Conservation (phyloP, 2,113 vertebrate species). For the Microtus oregoni region DNA sequence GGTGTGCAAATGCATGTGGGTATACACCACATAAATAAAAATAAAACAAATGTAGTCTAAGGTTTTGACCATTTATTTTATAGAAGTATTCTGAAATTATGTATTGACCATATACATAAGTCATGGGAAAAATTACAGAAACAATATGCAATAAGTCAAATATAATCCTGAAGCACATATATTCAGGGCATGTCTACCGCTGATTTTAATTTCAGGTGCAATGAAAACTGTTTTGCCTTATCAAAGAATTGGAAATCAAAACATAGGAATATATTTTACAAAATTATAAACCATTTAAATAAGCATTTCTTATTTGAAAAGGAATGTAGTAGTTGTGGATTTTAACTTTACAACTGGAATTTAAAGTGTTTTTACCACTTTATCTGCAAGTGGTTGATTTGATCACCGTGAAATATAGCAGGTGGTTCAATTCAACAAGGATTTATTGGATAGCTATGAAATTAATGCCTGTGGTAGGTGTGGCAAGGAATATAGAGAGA, state of each 20-base stretch:
- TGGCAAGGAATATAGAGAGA: background rate
- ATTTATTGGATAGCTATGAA: slow-evolving; percentile 41
- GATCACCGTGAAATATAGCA: slow-evolving; percentile 54
- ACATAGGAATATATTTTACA: slow-evolving; percentile 7
- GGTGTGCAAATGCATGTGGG: background rate
- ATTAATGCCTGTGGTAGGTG: background rate
- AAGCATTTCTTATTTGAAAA: slow-evolving; percentile 54
- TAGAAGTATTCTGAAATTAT: slow-evolving; percentile 41
- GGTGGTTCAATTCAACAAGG: slow-evolving; percentile 41
- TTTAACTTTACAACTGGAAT: slow-evolving; percentile 62
- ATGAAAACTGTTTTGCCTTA: slow-evolving; percentile 48
- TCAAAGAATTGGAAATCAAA: slow-evolving; percentile 53
- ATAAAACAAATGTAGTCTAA: background rate
- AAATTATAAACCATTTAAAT: slow-evolving; percentile 4
- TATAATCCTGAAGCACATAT: background rate
- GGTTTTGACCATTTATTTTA: background rate
- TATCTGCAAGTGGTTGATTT: slow-evolving; percentile 34
- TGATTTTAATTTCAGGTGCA: slow-evolving; percentile 1
- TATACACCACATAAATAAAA: background rate
- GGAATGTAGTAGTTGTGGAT: background rate
- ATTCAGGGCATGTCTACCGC: slow-evolving; percentile 16
- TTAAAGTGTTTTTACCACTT: slow-evolving; percentile 62
- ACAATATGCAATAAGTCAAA: background rate
- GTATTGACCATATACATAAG: slow-evolving; percentile 20
- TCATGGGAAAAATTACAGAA: background rate